These are phyloP conservation scores for Thripadectes ignobilis DNA, from an alignment of 2,797 vertebrate genomes.

Conservation along the genomic window DNA sequence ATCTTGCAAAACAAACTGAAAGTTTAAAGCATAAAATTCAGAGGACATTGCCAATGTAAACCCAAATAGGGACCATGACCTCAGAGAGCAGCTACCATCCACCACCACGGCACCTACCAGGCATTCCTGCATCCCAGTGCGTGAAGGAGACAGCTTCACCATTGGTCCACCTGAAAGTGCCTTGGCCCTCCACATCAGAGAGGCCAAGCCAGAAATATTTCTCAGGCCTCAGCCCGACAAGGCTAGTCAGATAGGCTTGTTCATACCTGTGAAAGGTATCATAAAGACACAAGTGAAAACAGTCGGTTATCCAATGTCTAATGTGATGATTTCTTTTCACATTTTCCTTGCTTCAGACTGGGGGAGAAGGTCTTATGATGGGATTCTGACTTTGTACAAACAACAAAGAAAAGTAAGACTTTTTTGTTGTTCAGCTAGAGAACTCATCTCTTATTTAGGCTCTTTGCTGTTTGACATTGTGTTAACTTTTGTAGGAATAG, in stretches of 20 bases:
- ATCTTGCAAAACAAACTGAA: not conserved
- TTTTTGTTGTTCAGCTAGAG: not conserved
- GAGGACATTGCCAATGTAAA: not conserved
- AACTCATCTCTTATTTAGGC: not conserved
- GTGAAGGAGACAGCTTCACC: conserved; percentile 81
- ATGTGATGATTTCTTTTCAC: not conserved
- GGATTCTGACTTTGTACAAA: not conserved
- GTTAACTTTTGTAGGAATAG: not conserved
- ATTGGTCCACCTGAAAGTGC: conserved; percentile 83
- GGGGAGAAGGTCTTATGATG: not conserved
- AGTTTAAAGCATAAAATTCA: not conserved
- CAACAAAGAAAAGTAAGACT: accelerated
- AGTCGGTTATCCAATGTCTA: not conserved
- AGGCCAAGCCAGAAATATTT: conserved; percentile 92
- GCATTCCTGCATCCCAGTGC: conserved; percentile 89
- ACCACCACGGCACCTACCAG: conserved; percentile 74
- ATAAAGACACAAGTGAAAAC: not conserved
- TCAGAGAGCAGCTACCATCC: not conserved
- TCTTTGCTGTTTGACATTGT: not conserved
- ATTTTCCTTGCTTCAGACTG: not conserved
- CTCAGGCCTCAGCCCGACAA: conserved; percentile 88
- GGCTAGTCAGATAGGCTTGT: conserved; percentile 89
- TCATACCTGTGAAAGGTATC: conserved; percentile 82
- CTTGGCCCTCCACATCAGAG: conserved; percentile 78
- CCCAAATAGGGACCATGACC: accelerated